Evolutionary conservation across 2,113 vertebrate genomes (phyloP).

Genomic region (Oreochromis spilurus): DNA sequence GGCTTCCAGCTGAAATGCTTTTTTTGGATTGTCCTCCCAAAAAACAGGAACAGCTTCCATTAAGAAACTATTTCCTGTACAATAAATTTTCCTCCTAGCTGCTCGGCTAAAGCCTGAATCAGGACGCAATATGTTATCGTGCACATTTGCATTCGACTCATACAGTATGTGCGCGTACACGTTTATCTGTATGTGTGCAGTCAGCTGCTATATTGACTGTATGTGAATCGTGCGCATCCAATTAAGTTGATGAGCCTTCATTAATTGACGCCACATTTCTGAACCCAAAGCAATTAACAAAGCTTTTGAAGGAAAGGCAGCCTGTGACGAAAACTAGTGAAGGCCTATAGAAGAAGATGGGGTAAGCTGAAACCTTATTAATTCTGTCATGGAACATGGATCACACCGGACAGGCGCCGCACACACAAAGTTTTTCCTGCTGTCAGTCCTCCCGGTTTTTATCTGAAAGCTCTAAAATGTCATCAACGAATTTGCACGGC

Average conservation of each 20-base stretch:
- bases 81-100: neutral
- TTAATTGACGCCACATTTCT: slow-evolving; percentile 22
- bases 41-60: neutral
- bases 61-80: neutral
- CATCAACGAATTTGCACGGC: neutral
- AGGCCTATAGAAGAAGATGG: neutral
- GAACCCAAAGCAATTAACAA: slow-evolving; percentile 47
- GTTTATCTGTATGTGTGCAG: neutral
- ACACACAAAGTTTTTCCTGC: neutral
- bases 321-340: neutral
- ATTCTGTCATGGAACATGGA: neutral
- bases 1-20: neutral
- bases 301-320: neutral
- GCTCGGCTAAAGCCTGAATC: neutral
- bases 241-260: slow-evolving; percentile 42
- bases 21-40: neutral
- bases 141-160: neutral
- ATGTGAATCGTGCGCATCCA: slow-evolving; percentile 29
- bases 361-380: neutral
- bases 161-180: neutral
- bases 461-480: neutral
- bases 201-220: neutral
- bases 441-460: neutral
- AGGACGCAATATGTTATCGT: neutral
- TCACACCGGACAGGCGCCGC: neutral